Evolutionary conservation across 2,113 vertebrate species (phyloP).

Genomic region (Bungarus multicinctus): DNA sequence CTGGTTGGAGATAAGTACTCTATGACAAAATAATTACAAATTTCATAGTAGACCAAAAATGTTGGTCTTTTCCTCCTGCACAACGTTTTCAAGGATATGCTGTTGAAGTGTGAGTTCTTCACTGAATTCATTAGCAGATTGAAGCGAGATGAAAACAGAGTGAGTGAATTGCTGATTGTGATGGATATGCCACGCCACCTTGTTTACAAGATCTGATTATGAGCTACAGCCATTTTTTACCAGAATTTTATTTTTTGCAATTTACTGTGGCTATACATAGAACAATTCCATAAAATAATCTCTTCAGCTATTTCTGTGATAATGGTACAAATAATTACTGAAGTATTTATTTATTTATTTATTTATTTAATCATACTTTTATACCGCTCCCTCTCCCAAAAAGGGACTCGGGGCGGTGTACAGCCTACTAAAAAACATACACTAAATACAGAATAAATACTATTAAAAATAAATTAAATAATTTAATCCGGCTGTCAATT

Average conservation of each 20-base stretch:
- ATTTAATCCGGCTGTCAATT: too few relatives aligned
- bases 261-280: background rate
- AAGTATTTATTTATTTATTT: too few relatives aligned
- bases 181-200: background rate
- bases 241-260: background rate
- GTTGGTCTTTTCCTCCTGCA: background rate
- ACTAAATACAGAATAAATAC: too few relatives aligned
- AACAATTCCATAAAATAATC: background rate
- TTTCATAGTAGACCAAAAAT: background rate
- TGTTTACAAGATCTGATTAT: background rate
- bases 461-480: too few relatives aligned
- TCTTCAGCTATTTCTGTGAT: background rate
- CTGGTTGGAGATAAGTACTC: background rate
- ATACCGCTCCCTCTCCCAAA: too few relatives aligned
- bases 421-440: too few relatives aligned
- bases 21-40: background rate
- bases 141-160: background rate
- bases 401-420: too few relatives aligned
- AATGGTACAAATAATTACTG: background rate
- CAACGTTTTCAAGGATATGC: background rate
- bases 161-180: background rate
- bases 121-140: background rate
- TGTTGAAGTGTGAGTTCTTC: background rate
- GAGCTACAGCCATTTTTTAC: background rate
- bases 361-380: too few relatives aligned